These are phyloP conservation scores for Augiades crinisus DNA, from an alignment of 2,888 invertebrate species.

Conservation along the genomic window DNA sequence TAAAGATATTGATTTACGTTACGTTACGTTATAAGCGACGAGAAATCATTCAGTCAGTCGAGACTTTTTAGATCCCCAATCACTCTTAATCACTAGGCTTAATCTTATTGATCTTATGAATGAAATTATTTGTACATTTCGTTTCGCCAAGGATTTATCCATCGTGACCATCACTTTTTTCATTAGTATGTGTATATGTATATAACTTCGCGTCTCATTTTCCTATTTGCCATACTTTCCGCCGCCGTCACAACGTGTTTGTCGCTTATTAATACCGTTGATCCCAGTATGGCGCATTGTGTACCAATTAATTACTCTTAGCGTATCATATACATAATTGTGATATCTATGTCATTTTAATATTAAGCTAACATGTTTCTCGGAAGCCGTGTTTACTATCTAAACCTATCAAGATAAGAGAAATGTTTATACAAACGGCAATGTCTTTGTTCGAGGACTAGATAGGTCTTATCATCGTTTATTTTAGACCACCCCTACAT, in stretches of 20 bases:
- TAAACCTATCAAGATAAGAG: conserved; percentile 75
- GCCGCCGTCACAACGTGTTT: conserved; percentile 9
- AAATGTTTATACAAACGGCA: conserved; percentile 57
- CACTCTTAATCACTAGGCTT: no score
- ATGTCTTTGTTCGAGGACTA: conserved; percentile 54
- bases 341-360: conserved; percentile 51
- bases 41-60: no score
- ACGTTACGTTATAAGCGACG: no score
- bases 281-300: conserved; percentile 23
- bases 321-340: conserved; percentile 25
- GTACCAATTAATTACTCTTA: conserved; percentile 26
- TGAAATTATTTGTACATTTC: no score
- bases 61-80: no score
- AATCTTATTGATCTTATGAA: no score
- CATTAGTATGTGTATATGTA: no score
- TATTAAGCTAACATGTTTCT: conserved; percentile 55
- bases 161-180: no score
- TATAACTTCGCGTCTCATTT: neutral
- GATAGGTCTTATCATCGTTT: conserved; percentile 28
- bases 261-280: conserved; percentile 17
- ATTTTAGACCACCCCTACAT: conserved; percentile 17
- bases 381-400: conserved; percentile 61
- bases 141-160: no score
- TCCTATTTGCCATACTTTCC: conserved; percentile 3
- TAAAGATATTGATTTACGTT: no score